Evolutionary conservation across 2,888 invertebrate species (phyloP), one percentile per base, ranked within the genome.

Genomic region (Nymphalis c-album): DNA sequence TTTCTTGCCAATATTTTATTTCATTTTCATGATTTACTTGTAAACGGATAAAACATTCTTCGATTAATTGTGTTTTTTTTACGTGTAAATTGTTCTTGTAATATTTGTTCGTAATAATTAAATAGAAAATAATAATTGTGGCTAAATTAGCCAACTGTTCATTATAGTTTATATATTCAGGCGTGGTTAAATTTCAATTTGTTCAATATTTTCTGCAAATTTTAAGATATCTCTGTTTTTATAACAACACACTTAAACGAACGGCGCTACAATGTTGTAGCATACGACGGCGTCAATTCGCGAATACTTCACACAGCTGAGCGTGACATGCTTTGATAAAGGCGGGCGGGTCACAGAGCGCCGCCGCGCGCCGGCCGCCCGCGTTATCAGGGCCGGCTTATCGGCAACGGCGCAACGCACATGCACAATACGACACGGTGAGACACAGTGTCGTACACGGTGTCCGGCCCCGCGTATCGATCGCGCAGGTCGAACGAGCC

Each of bases 401-500:
- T 53, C 53, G 53, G 22, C 22, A 20, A 53, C 53, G 16, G 26
- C 26, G 47, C 61, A 26, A 5, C 40, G 40, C 20, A 18, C 50
- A 7, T 7, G 16, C 35, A 20, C 40, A 51, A n/a, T 20, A 31
- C 26, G 53, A 10, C 53, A 31, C 61, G 50, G 57, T 53, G 48
- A 55, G 55, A 61, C 66, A 61, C 48, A 51, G 58, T 51, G 59
- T 26, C 53, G 26, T 3, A 20, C 46, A 22, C 60, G 47, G 47
- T 7, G 59, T 40, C 46, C 22, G 46, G 20, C 60, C 26, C 22
- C 26, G 60, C 46, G 46, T 45, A 20, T 60, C 22, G 46, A 22
- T 46, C 59, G n/a, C 40, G 17, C 91, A 99, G 99, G 97, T 22
- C 20, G 51, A 16, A 13, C 51, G 51, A 40, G 51, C 51, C 22